Evolutionary conservation across 2,113 vertebrate genomes (phyloP).

Genomic region (Corythaeola cristata): DNA sequence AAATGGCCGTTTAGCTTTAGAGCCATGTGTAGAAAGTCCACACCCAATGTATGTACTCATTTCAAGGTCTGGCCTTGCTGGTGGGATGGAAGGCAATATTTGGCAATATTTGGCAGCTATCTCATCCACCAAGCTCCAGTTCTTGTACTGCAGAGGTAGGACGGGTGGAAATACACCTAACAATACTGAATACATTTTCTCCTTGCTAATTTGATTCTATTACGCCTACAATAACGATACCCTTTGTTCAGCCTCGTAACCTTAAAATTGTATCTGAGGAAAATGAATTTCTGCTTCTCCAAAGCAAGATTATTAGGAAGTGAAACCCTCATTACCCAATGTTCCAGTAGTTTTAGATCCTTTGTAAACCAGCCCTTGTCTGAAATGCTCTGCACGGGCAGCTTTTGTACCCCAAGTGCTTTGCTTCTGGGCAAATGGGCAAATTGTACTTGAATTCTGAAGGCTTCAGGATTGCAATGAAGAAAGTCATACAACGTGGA

Average conservation of each 20-base stretch:
- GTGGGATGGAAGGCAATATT: neutral
- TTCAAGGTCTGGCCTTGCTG: neutral
- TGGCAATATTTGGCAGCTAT: neutral
- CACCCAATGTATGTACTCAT: accelerated
- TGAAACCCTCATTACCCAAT: neutral
- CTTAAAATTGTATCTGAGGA: neutral
- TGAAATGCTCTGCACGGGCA: neutral
- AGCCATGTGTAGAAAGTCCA: neutral
- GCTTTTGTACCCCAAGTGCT: neutral
- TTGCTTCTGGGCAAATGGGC: neutral
- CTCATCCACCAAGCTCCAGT: neutral
- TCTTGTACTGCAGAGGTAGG: neutral
- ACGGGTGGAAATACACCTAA: neutral
- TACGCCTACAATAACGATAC: neutral
- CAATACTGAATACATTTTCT: accelerated
- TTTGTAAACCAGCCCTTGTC: neutral
- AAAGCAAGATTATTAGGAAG: neutral
- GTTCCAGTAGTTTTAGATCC: neutral
- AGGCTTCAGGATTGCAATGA: neutral
- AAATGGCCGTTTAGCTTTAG: neutral
- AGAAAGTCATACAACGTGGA: neutral
- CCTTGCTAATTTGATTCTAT: neutral
- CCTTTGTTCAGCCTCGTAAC: neutral
- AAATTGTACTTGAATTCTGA: neutral
- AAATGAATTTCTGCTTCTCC: neutral